phyloP scores from a whole-genome alignment of 1,140 invertebrate species.

The Nephila pilipes region DNA sequence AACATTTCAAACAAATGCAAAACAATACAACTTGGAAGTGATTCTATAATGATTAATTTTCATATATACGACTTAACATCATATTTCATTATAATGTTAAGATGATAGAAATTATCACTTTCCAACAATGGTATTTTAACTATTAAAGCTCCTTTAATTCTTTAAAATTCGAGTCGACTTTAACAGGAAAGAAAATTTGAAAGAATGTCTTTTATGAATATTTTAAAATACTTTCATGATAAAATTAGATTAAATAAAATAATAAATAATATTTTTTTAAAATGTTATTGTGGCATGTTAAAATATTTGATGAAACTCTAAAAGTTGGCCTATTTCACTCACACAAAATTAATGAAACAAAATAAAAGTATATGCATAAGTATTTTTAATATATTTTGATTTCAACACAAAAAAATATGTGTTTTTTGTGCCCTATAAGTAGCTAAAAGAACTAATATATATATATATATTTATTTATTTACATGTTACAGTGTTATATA shows the following conservation, averaged over 20 bases:
- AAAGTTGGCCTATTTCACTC: background rate
- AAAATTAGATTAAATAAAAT: background rate
- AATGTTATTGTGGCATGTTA: background rate
- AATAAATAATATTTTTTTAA: background rate
- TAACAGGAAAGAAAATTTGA: background rate
- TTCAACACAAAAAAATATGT: slow-evolving; percentile 12
- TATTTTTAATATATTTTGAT: slow-evolving; percentile 29
- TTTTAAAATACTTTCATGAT: background rate
- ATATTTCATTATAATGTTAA: background rate
- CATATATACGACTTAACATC: too few relatives aligned
- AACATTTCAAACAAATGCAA: background rate
- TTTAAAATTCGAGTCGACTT: background rate
- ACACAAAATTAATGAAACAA: background rate
- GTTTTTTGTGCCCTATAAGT: slow-evolving; percentile 59
- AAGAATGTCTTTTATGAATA: background rate
- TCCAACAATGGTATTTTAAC: background rate
- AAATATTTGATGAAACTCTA: background rate
- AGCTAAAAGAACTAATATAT: slow-evolving; percentile 71
- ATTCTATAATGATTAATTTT: background rate
- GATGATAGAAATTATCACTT: background rate
- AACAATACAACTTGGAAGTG: slow-evolving; percentile 1
- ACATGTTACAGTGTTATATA: slow-evolving; percentile 66
- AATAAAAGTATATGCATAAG: slow-evolving; percentile 4
- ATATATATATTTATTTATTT: slow-evolving; percentile 61
- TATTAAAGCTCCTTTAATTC: background rate